These are phyloP conservation scores for Morbakka virulenta DNA, from an alignment of 30 jellyfish, hydroid and myxozoan species.

Conservation along the genomic window DNA sequence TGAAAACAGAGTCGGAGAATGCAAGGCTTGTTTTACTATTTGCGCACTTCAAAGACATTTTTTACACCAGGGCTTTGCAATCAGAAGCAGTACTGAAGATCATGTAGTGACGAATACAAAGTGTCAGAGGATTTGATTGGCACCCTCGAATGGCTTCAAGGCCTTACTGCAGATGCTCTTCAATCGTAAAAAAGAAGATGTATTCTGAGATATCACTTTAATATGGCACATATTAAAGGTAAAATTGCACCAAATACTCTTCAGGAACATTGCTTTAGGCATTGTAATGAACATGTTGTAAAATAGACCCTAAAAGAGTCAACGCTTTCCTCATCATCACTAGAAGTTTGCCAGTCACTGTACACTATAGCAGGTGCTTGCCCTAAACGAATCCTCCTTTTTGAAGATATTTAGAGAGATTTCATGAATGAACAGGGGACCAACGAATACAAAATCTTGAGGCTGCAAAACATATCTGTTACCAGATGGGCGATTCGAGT, in stretches of 20 bases:
- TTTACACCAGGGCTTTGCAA: conserved; percentile 33
- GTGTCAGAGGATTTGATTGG: conserved; percentile 31
- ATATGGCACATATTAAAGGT: conserved; percentile 11
- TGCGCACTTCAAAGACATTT: conserved; percentile 24
- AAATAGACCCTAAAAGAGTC: too few relatives aligned
- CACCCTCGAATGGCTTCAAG: conserved; percentile 20
- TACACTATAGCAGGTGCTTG: too few relatives aligned
- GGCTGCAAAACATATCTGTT: too few relatives aligned
- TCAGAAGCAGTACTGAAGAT: conserved; percentile 26
- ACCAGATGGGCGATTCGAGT: too few relatives aligned
- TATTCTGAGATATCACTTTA: conserved; percentile 1
- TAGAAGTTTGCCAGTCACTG: too few relatives aligned
- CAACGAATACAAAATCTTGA: too few relatives aligned
- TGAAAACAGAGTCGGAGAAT: conserved; percentile 4
- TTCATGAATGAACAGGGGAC: conserved; percentile 3
- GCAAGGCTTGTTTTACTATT: conserved; percentile 43
- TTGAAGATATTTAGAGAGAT: conserved; percentile 1
- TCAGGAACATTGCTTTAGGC: conserved; percentile 23
- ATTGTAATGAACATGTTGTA: conserved; percentile 15
- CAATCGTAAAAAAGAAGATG: neutral
- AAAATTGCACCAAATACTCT: conserved; percentile 35
- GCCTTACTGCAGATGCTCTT: conserved; percentile 21
- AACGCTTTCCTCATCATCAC: too few relatives aligned
- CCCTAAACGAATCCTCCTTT: too few relatives aligned
- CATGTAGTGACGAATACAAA: too few relatives aligned